phyloP scores from a whole-genome alignment of 2,113 vertebrate species.

The Oostethus manadensis region DNA sequence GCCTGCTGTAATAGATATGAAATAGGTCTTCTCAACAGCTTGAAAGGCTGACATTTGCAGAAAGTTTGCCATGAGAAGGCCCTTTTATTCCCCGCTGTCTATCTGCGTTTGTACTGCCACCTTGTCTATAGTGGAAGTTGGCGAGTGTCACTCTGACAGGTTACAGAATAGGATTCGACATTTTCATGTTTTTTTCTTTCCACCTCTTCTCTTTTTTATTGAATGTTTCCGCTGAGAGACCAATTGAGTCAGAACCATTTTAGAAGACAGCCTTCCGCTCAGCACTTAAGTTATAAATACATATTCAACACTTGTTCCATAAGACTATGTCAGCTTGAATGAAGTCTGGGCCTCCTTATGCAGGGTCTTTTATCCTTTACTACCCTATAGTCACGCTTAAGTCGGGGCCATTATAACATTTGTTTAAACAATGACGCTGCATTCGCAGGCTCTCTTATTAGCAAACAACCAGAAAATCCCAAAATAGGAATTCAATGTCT shows the following conservation, averaged over 20 bases:
- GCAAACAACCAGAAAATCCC: not conserved
- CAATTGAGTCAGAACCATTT: conserved; percentile 54
- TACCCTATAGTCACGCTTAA: not conserved
- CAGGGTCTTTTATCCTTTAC: conserved; percentile 10
- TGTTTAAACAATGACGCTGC: not conserved
- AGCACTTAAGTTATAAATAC: conserved; percentile 51
- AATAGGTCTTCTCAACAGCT: conserved; percentile 78
- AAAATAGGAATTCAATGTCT: not conserved
- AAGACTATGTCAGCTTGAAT: conserved; percentile 26
- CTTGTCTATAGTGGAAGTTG: conserved; percentile 73
- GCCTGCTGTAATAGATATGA: conserved; percentile 83
- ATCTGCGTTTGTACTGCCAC: conserved; percentile 76
- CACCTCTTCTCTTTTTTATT: conserved; percentile 38
- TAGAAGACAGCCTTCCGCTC: conserved; percentile 40
- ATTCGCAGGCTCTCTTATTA: not conserved
- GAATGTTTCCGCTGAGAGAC: conserved; percentile 57
- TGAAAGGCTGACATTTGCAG: conserved; percentile 80
- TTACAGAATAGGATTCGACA: conserved; percentile 67
- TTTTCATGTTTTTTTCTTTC: conserved; percentile 43
- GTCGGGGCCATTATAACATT: not conserved
- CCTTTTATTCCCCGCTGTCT: conserved; percentile 75
- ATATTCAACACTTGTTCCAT: conserved; percentile 48
- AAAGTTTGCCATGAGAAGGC: conserved; percentile 78
- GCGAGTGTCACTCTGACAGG: conserved; percentile 75
- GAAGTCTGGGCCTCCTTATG: conserved; percentile 2